Percentiles rank a stretch among this genome's conserved stretches.
These are phyloP conservation scores for Geotrypetes seraphini DNA, from an alignment of 2,797 vertebrate species.

Conservation along the genomic window DNA sequence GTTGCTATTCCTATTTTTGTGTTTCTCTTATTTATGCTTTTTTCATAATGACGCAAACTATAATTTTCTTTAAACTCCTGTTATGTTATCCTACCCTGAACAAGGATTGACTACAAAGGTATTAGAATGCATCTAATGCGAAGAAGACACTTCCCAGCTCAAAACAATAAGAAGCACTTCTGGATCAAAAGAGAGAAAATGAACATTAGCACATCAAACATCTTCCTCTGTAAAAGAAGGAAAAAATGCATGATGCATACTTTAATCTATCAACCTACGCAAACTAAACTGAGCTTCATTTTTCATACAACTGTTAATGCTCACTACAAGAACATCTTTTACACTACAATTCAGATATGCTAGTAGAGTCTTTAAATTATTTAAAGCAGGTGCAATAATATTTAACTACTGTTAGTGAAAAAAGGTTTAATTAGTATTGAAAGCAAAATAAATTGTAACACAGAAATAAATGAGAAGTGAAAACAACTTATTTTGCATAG, in stretches of 20 bases:
- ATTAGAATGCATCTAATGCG: conserved; percentile 25
- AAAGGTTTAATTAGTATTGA: conserved; percentile 23
- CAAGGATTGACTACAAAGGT: conserved; percentile 27
- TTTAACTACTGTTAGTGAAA: conserved; percentile 55
- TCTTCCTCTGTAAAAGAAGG: conserved; percentile 45
- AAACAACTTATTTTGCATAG: no score
- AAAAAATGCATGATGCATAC: conserved; percentile 70
- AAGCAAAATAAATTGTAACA: no score
- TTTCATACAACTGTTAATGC: conserved; percentile 81
- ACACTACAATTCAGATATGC: conserved; percentile 45
- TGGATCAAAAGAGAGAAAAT: conserved; percentile 55
- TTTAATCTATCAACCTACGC: conserved; percentile 83
- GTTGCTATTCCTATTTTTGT: no score
- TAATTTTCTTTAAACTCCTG: conserved; percentile 2
- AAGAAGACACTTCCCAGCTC: conserved; percentile 37
- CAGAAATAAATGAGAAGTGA: no score
- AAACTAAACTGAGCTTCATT: conserved; percentile 74
- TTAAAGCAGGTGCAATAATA: conserved; percentile 65
- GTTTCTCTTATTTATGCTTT: no score
- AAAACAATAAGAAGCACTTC: conserved; percentile 66
- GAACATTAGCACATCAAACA: conserved; percentile 92
- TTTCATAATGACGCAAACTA: no score
- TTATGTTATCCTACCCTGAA: conserved; percentile 37
- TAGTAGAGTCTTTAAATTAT: conserved; percentile 72
- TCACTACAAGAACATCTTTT: conserved; percentile 66